Conservation (phyloP, 2,113 vertebrate species). For the Chaetodon auriga region DNA sequence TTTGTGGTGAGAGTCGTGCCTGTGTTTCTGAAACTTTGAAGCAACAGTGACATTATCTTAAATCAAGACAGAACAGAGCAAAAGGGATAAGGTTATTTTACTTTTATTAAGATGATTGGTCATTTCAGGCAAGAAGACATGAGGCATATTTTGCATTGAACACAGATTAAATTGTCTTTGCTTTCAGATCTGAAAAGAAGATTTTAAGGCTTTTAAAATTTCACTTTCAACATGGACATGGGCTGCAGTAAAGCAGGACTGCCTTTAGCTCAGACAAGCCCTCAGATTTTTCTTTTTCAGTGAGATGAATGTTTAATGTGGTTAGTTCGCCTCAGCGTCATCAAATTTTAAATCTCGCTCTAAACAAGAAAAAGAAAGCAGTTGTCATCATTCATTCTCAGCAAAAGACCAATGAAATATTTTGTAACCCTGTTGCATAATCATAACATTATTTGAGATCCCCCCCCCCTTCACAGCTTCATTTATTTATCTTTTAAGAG, state of each 20-base stretch:
- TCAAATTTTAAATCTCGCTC: conserved; percentile 20
- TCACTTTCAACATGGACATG: neutral
- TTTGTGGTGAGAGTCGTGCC: neutral
- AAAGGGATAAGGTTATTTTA: neutral
- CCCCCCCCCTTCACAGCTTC: neutral
- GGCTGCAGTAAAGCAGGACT: neutral
- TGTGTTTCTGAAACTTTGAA: neutral
- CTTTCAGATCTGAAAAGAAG: neutral
- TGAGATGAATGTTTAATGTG: conserved; percentile 23
- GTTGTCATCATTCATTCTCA: conserved; percentile 3
- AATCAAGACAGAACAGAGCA: neutral
- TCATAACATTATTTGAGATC: conserved; percentile 1
- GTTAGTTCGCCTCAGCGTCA: neutral
- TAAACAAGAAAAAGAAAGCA: conserved; percentile 12
- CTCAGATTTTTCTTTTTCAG: neutral
- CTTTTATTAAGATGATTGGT: neutral
- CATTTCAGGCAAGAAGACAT: neutral
- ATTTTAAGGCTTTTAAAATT: neutral
- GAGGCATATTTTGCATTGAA: neutral
- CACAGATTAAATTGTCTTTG: conserved; percentile 2
- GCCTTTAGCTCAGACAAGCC: neutral
- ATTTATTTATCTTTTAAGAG: conserved; percentile 6
- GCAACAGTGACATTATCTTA: neutral
- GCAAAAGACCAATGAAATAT: conserved; percentile 2
- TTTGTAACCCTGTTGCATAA: conserved; percentile 34